These are phyloP conservation scores for Drosophila hamatofila DNA, from an alignment of 2,888 invertebrate genomes.

Conservation along the genomic window DNA sequence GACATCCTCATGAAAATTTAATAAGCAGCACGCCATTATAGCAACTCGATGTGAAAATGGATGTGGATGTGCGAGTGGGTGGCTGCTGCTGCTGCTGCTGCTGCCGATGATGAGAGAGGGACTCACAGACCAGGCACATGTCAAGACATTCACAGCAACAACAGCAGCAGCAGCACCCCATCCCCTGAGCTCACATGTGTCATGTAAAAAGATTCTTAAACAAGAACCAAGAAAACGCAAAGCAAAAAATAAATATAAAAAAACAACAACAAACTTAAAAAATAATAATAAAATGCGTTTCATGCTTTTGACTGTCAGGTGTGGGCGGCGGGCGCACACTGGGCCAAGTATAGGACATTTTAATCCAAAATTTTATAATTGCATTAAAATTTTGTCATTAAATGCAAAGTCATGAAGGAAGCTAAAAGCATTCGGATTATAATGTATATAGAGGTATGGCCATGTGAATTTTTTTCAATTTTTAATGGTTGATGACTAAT, in stretches of 20 bases:
- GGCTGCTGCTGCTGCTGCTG: not conserved
- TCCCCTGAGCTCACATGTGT: conserved; percentile 55
- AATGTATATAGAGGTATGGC: too few species aligned
- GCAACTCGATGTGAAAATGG: conserved; percentile 31
- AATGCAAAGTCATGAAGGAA: not conserved
- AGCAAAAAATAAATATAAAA: conserved; percentile 57
- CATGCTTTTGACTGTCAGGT: conserved; percentile 63
- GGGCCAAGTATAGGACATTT: not conserved
- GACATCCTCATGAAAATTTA: conserved; percentile 70
- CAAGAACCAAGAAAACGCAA: conserved; percentile 50
- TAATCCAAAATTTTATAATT: not conserved
- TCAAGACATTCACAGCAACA: conserved; percentile 36
- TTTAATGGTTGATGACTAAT: too few species aligned
- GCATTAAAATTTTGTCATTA: not conserved
- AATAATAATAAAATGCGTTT: conserved; percentile 77
- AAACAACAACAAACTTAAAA: conserved; percentile 59
- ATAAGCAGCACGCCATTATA: conserved; percentile 66
- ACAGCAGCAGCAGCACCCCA: conserved; percentile 1
- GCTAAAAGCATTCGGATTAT: not conserved
- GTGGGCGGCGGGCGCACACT: conserved; percentile 32
- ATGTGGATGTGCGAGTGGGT: conserved; percentile 5
- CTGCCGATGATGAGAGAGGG: conserved; percentile 32
- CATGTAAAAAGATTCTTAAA: conserved; percentile 77
- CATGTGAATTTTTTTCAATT: too few species aligned
- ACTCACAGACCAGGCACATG: conserved; percentile 38